These are phyloP conservation scores for Diabrotica undecimpunctata DNA, from an alignment of 1,140 invertebrate genomes.

Conservation along the genomic window DNA sequence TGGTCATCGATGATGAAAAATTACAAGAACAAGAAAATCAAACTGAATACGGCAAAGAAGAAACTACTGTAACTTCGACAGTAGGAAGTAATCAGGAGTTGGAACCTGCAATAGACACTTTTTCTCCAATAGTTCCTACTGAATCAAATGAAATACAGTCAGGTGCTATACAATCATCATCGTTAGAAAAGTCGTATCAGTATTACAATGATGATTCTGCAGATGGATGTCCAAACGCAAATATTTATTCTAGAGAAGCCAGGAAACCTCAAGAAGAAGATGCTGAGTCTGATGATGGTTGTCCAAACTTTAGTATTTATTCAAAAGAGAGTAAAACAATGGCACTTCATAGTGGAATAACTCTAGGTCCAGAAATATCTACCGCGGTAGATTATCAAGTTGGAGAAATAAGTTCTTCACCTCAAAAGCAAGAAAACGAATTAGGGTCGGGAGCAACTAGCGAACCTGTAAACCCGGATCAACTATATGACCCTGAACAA, in stretches of 20 bases:
- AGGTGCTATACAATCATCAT: slow-evolving; percentile 15
- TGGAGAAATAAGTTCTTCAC: slow-evolving; percentile 39
- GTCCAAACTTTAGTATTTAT: slow-evolving; percentile 80
- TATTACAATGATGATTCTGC: slow-evolving; percentile 18
- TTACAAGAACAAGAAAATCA: slow-evolving; percentile 26
- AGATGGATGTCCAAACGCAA: slow-evolving; percentile 27
- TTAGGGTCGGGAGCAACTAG: background rate
- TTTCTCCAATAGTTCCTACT: background rate
- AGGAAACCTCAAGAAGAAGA: slow-evolving; percentile 46
- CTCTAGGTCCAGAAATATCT: slow-evolving; percentile 31
- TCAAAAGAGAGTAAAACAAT: slow-evolving; percentile 74
- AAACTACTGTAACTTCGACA: slow-evolving; percentile 27
- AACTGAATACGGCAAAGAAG: slow-evolving; percentile 21
- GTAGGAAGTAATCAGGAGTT: slow-evolving; percentile 15
- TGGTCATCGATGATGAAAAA: slow-evolving; percentile 60
- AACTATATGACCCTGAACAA: slow-evolving; percentile 17
- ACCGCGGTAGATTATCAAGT: slow-evolving; percentile 29
- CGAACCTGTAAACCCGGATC: background rate
- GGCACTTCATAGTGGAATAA: slow-evolving; percentile 56
- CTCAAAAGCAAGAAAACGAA: slow-evolving; percentile 27
- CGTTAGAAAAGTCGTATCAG: slow-evolving; percentile 16
- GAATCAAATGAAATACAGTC: slow-evolving; percentile 13
- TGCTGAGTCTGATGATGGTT: slow-evolving; percentile 64
- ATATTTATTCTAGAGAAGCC: slow-evolving; percentile 24
- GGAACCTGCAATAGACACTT: background rate